Evolutionary conservation across 2,113 vertebrate species (phyloP).

Genomic region (Ameiurus melas): DNA sequence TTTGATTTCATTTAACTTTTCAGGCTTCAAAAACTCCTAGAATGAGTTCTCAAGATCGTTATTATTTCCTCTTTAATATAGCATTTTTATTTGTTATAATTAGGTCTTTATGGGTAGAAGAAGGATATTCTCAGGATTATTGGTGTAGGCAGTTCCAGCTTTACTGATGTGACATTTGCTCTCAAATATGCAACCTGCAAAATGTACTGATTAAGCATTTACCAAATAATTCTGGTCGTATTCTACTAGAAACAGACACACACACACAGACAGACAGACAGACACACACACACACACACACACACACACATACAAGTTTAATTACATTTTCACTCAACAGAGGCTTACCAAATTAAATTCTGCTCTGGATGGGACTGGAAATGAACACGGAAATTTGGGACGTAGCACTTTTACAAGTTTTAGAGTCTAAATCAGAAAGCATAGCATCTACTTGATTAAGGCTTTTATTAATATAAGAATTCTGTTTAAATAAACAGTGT

Average conservation of each 20-base stretch:
- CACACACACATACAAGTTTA: slow-evolving; percentile 1
- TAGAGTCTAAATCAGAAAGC: not conserved
- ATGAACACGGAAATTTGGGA: not conserved
- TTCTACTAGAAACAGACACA: not conserved
- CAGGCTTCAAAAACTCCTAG: slow-evolving; percentile 21
- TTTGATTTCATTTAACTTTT: slow-evolving; percentile 50
- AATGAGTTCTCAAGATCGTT: not conserved
- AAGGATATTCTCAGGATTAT: slow-evolving; percentile 13
- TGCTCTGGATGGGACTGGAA: slow-evolving; percentile 5
- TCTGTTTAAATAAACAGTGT: not conserved
- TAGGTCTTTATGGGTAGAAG: slow-evolving; percentile 2
- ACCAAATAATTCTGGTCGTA: not conserved
- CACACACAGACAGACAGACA: not conserved
- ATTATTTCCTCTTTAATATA: not conserved
- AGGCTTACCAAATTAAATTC: slow-evolving; percentile 26
- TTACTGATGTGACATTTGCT: slow-evolving; percentile 22
- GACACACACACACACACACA: not conserved
- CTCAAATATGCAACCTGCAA: slow-evolving; percentile 10
- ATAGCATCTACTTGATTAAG: not conserved
- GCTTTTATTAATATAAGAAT: not conserved
- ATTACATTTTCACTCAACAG: slow-evolving; percentile 14
- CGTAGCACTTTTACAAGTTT: slow-evolving; percentile 7
- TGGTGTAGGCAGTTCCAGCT: not conserved
- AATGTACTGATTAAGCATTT: slow-evolving; percentile 32
- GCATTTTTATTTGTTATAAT: not conserved